Base-by-base conservation (phyloP, 1,140 invertebrate species). In the Eupeodes corollae region DNA sequence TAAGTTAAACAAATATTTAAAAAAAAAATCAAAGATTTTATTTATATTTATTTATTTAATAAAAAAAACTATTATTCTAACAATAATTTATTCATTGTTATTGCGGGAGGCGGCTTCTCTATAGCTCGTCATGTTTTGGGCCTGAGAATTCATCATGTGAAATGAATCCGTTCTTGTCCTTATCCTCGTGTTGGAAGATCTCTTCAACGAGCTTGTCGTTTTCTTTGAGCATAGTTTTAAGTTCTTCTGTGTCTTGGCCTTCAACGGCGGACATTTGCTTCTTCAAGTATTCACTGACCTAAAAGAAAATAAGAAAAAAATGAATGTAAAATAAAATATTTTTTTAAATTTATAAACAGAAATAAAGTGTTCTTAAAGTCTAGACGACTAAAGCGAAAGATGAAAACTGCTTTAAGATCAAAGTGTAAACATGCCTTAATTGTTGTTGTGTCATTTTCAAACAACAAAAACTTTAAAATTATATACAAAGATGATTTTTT, bases 111-210 rank as follows among this genome's bases (percentile, higher is more conserved):
- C n/a, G n/a, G n/a, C n/a, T n/a, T n/a, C n/a, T 26, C 21, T 84
- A 96, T 58, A 97, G 80, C 72, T 97, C 92, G 67, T 97, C 93
- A 71, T 96, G 92, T 68, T 96, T 97, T 14, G 92, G 92, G 8
- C 91, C 92, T 18, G 86, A 91, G 75, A 97, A 97, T 69, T 97
- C 93, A 26, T 91, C 88, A 70, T 91, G 86, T 44, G 90, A 93
- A 56, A 97, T 97, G 72, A 83, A 91, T 32, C 92, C 93, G 62
- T 94, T 92, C 69, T 90, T 91, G 68, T 95, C 90, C 67, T 88
- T 88, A 66, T 95, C 91, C 71, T 97, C 92, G 64, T 96, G 91
- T 67, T 93, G 86, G 79, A 97, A 96, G 53, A 96, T 95, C 61
- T 95, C 91, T 65, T 94, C 89, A 2, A 96, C 87, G 16, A 96